A percentile compares a stretch with the other conserved stretches of the same genome.
phyloP scores from a whole-genome alignment of 2,888 invertebrate species.

The Zelleria hepariella region DNA sequence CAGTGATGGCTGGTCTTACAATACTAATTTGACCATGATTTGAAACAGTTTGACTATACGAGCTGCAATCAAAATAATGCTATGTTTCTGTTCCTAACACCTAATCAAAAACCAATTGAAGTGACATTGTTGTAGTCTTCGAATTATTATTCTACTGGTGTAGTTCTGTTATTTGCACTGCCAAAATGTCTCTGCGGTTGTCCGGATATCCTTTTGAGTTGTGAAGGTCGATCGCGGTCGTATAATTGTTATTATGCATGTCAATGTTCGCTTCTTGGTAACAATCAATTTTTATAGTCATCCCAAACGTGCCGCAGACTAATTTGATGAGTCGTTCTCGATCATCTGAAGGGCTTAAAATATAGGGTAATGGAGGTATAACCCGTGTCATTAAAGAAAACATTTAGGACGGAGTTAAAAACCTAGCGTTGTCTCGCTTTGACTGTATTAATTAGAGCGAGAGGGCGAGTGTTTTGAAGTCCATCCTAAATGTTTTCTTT shows the following conservation, averaged over 20 bases:
- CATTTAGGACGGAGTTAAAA: no score
- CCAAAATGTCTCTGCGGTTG: background rate
- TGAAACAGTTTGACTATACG: no score
- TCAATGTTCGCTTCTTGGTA: background rate
- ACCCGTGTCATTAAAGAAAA: no score
- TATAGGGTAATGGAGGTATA: background rate
- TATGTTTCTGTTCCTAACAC: background rate
- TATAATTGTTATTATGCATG: background rate
- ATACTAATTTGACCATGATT: no score
- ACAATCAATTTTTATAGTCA: background rate
- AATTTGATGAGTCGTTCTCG: background rate
- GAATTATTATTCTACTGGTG: no score
- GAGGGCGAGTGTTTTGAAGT: no score
- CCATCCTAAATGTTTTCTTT: no score
- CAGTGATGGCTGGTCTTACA: background rate
- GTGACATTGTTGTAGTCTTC: background rate
- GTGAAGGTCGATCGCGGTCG: background rate
- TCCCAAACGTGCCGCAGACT: background rate
- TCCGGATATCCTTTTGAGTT: background rate
- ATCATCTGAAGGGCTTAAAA: background rate
- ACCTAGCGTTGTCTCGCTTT: no score
- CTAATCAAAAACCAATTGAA: background rate
- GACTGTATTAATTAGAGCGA: no score
- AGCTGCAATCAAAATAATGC: no score
- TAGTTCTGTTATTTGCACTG: background rate